phyloP scores from a whole-genome alignment of 2,888 invertebrate species.

The Drosophila seclusa region DNA sequence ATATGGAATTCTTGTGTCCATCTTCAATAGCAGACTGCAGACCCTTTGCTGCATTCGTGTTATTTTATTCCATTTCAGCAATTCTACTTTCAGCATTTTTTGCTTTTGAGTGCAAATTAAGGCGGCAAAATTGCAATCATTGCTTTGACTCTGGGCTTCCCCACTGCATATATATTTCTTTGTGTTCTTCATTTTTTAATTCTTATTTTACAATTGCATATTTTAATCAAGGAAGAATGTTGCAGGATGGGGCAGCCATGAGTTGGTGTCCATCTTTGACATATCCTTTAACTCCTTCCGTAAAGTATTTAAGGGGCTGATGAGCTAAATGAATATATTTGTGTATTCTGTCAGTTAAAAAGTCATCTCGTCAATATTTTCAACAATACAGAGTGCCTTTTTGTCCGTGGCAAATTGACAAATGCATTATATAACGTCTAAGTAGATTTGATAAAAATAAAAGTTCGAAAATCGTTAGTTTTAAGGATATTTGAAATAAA shows the following conservation, averaged over 20 bases:
- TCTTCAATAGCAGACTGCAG: background rate
- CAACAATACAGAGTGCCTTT: background rate
- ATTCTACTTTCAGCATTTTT: background rate
- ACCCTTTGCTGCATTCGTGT: background rate
- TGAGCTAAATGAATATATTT: background rate
- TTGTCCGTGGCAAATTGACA: background rate
- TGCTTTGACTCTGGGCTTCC: slow-evolving; percentile 52
- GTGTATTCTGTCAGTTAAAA: background rate
- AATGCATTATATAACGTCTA: background rate
- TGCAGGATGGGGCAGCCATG: background rate
- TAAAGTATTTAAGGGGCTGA: background rate
- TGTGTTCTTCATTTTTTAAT: background rate
- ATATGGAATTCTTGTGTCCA: background rate
- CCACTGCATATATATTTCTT: slow-evolving; percentile 17
- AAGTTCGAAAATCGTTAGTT: background rate
- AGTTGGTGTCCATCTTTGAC: background rate
- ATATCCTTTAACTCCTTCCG: background rate
- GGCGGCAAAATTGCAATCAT: slow-evolving; percentile 27
- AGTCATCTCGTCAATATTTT: background rate
- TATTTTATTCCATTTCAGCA: slow-evolving; percentile 3
- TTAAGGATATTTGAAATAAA: background rate
- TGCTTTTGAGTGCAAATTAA: slow-evolving; percentile 35
- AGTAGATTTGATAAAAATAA: background rate
- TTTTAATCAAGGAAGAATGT: background rate
- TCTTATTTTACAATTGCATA: background rate